Percentiles rank a stretch among this genome's conserved stretches.
Evolutionary conservation across 64 coral and sea anemone species (phyloP).

Genomic region (Montipora sp.): DNA sequence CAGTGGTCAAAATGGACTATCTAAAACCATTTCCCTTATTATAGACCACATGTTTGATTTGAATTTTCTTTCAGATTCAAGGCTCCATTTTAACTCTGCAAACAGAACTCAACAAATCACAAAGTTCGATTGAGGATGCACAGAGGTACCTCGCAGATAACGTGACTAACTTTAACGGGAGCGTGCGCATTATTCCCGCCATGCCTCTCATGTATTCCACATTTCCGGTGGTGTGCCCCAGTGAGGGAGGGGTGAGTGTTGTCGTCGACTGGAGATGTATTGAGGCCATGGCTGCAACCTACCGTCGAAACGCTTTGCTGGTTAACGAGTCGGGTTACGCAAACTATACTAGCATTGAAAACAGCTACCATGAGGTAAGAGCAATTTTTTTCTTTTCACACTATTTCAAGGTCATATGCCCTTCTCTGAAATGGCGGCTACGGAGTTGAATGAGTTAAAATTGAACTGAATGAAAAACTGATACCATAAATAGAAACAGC

Average conservation of each 20-base stretch:
- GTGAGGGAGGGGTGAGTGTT: conserved; percentile 60
- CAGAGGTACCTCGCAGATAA: conserved; percentile 53
- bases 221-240: conserved; percentile 63
- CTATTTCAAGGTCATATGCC: background rate
- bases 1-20: too few species aligned
- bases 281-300: conserved; percentile 76
- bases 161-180: conserved; percentile 75
- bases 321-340: conserved; percentile 71
- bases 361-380: conserved; percentile 83
- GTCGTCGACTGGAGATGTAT: conserved; percentile 68
- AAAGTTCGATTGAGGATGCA: conserved; percentile 50
- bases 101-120: conserved; percentile 55
- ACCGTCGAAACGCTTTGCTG: conserved; percentile 29
- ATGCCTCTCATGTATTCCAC: conserved; percentile 31
- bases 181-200: conserved; percentile 47
- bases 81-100: conserved; percentile 56
- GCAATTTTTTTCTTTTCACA: background rate
- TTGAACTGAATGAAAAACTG: too few species aligned
- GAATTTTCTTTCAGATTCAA: conserved; percentile 68
- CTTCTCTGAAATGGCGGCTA: too few species aligned
- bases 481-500: too few species aligned
- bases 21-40: too few species aligned
- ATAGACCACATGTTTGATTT: too few species aligned
- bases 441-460: too few species aligned
- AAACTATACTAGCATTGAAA: conserved; percentile 76